Evolutionary conservation across 2,113 vertebrate genomes (phyloP), one percentile per base, ranked within the genome.

Genomic region (Microtus montanus): DNA sequence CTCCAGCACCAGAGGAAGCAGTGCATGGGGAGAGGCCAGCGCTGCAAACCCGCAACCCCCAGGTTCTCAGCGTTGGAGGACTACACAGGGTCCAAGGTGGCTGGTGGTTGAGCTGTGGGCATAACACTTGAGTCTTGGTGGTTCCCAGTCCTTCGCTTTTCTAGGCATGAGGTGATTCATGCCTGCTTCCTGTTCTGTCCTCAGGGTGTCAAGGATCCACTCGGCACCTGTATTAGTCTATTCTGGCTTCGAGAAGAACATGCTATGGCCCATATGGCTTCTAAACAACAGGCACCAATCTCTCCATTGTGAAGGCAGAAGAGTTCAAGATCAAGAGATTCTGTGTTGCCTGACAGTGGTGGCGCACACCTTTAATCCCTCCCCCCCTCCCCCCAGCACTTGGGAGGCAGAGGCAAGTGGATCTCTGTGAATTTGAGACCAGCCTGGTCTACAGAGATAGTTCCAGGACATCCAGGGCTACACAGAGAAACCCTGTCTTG

Each of bases 81-180:
- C 1, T 7, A 41, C 5, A 5, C 41, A 30, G 26, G 73, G 17
- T 0, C 61, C 1, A 38, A n/a, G 84, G 14, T 1, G 28, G 54
- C 33, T 11, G 63, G 33, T 35, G 49, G 38, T 78, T n/a, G 11
- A 30, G 77, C 47, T 90, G 63, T 17, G 6, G 38, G 20, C 71
- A 35, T 30, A 74, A 30, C 52, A 0, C 1, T 6, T 7, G 11
- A 38, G n/a, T 26, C n/a, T 49, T 30, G 47, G 41, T 58, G 52
- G 77, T n/a, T 68, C 63, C 41, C 15, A 10, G 13, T 44, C 0
- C 2, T 71, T 70, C 14, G 90, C 58, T 47, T 75, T 88, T 52
- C 85, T n/a, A 85, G 77, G 52, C 41, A 61, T 0, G 15, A 83
- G 47, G 68, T 22, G 19, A 85, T 85, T 82, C 64, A 12, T 68